phyloP scores from a whole-genome alignment of 2,797 vertebrate genomes.

The Hippopotamyrus pictus region DNA sequence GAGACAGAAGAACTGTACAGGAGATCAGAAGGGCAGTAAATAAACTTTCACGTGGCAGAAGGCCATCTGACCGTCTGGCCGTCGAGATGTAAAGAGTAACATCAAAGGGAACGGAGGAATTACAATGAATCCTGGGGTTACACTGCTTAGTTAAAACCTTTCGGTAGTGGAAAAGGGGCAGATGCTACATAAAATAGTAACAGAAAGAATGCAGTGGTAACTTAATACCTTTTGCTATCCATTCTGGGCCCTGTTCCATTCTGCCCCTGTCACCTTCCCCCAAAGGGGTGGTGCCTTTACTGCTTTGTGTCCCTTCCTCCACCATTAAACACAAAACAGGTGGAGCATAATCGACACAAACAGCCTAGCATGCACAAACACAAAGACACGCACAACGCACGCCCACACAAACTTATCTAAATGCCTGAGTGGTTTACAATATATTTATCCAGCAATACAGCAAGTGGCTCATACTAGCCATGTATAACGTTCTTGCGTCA shows the following conservation, averaged over 20 bases:
- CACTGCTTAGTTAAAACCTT: background rate
- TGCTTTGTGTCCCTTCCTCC: background rate
- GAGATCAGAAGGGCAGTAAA: background rate
- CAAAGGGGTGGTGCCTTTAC: background rate
- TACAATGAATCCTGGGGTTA: background rate
- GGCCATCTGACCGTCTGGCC: background rate
- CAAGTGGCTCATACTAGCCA: background rate
- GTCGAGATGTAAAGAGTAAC: background rate
- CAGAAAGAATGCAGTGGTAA: background rate
- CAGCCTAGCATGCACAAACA: background rate
- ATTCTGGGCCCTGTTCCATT: background rate
- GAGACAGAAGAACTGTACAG: background rate
- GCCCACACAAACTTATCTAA: background rate
- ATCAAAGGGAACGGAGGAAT: background rate
- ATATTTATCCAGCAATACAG: background rate
- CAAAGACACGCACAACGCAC: background rate
- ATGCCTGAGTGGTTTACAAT: background rate
- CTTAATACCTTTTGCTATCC: background rate
- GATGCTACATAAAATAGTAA: background rate
- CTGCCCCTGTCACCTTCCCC: background rate
- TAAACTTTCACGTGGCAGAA: background rate
- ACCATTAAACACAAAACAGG: conserved; percentile 12
- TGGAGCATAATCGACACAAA: background rate
- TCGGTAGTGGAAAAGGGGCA: background rate
- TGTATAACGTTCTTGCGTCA: background rate